Percentiles rank a stretch among this genome's conserved stretches.
Evolutionary conservation across 2,888 invertebrate genomes (phyloP).

Genomic region (Nowickia ferox): DNA sequence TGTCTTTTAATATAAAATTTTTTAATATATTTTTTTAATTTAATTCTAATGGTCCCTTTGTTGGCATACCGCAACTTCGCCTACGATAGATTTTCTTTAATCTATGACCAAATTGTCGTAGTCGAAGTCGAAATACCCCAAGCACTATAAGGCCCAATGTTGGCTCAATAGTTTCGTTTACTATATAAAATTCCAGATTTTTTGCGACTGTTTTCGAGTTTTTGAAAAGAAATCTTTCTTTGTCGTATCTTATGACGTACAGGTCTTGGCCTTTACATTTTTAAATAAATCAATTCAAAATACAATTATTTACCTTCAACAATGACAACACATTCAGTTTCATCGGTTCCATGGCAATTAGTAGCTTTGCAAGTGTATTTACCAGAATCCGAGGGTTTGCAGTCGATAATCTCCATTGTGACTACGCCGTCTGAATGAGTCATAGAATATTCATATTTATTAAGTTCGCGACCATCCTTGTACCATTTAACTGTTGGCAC

Average conservation of each 20-base stretch:
- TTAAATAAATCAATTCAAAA: neutral
- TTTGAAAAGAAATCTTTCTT: neutral
- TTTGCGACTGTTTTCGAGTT: too few species aligned
- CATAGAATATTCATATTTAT: slow-evolving; percentile 95
- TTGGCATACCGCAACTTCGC: too few species aligned
- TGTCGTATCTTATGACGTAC: neutral
- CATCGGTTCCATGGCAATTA: slow-evolving; percentile 96
- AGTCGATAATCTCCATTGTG: slow-evolving; percentile 97
- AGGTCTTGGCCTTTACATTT: slow-evolving; percentile 5
- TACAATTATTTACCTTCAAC: slow-evolving; percentile 90
- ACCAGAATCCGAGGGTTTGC: slow-evolving; percentile 97
- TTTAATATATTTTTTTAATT: too few species aligned
- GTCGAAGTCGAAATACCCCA: too few species aligned
- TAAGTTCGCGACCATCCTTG: slow-evolving; percentile 96
- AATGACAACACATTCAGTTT: slow-evolving; percentile 97
- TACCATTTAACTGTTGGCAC: slow-evolving; percentile 95
- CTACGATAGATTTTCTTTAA: too few species aligned
- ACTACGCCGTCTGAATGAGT: slow-evolving; percentile 97
- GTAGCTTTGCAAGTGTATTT: slow-evolving; percentile 97
- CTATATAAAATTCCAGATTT: too few species aligned
- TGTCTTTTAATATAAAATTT: too few species aligned
- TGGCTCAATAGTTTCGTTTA: too few species aligned
- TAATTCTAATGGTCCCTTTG: too few species aligned
- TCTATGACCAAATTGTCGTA: too few species aligned
- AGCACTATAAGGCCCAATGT: too few species aligned